Conservation (phyloP, 1,140 invertebrate genomes). For the Platorchestia sp. region DNA sequence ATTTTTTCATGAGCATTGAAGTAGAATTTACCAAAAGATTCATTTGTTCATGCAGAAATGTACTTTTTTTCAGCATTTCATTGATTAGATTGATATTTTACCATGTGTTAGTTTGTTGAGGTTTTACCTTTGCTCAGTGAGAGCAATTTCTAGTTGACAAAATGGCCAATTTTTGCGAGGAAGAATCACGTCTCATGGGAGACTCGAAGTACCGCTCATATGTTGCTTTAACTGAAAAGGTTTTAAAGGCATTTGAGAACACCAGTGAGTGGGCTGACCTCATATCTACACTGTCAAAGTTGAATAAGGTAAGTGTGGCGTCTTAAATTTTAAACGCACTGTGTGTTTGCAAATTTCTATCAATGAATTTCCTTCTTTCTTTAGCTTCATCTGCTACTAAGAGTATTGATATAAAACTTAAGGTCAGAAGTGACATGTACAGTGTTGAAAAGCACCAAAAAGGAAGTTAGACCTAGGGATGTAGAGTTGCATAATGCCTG, state of each 20-base stretch:
- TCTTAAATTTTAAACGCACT: neutral
- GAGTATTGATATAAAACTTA: no score
- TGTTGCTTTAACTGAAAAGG: slow-evolving; percentile 88
- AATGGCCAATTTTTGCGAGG: slow-evolving; percentile 70
- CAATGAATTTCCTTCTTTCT: neutral
- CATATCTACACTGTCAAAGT: slow-evolving; percentile 90
- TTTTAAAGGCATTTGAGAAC: slow-evolving; percentile 92
- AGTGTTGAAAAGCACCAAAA: no score
- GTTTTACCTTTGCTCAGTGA: neutral
- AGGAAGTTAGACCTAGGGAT: no score
- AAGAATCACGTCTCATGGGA: slow-evolving; percentile 82
- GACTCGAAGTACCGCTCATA: slow-evolving; percentile 82
- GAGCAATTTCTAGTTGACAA: neutral
- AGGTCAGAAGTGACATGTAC: no score
- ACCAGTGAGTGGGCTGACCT: slow-evolving; percentile 97
- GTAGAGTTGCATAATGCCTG: no score
- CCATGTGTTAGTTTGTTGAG: neutral
- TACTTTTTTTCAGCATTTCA: neutral
- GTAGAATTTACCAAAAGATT: no score
- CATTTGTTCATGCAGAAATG: no score
- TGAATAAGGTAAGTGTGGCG: slow-evolving; percentile 83
- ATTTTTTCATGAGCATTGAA: no score
- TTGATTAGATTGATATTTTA: neutral
- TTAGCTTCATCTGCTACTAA: neutral
- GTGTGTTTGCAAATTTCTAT: neutral